These are phyloP conservation scores for Forbesichthys papilliferus DNA, from an alignment of 2,113 vertebrate species.

Conservation along the genomic window DNA sequence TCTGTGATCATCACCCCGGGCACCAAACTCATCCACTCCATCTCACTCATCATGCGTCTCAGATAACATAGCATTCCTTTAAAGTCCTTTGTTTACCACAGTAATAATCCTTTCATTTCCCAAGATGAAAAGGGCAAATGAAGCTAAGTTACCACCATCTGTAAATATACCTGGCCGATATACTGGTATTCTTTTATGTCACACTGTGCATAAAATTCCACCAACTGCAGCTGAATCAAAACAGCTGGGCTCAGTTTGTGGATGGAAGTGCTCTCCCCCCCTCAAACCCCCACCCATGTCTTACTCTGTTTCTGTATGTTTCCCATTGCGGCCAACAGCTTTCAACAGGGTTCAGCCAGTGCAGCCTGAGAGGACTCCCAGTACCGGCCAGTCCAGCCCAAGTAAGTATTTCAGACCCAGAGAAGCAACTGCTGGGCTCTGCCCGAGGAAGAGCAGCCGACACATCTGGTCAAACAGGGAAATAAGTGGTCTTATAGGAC, in stretches of 20 bases:
- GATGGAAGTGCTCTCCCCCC: conserved; percentile 23
- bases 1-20: conserved; percentile 47
- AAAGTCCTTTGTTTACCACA: conserved; percentile 23
- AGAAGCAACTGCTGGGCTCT: conserved; percentile 10
- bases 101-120: conserved; percentile 45
- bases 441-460: conserved; percentile 13
- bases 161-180: conserved; percentile 39
- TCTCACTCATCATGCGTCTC: conserved; percentile 27
- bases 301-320: conserved; percentile 49
- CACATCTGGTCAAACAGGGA: conserved; percentile 40
- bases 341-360: conserved; percentile 75
- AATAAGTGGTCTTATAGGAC: conserved; percentile 17
- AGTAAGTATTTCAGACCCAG: conserved; percentile 70
- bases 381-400: conserved; percentile 69
- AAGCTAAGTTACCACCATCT: conserved; percentile 10
- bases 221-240: conserved; percentile 33
- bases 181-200: conserved; percentile 49
- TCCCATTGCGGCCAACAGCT: conserved; percentile 65
- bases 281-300: not conserved
- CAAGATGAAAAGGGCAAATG: conserved; percentile 52
- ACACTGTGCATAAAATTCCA: conserved; percentile 42
- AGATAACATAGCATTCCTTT: conserved; percentile 52
- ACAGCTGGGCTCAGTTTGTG: conserved; percentile 58
- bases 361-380: conserved; percentile 65
- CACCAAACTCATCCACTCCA: conserved; percentile 52